A percentile compares a stretch with the other conserved stretches of the same genome.
These are phyloP conservation scores for Aplocera efformata DNA, from an alignment of 2,888 invertebrate genomes.

Conservation along the genomic window DNA sequence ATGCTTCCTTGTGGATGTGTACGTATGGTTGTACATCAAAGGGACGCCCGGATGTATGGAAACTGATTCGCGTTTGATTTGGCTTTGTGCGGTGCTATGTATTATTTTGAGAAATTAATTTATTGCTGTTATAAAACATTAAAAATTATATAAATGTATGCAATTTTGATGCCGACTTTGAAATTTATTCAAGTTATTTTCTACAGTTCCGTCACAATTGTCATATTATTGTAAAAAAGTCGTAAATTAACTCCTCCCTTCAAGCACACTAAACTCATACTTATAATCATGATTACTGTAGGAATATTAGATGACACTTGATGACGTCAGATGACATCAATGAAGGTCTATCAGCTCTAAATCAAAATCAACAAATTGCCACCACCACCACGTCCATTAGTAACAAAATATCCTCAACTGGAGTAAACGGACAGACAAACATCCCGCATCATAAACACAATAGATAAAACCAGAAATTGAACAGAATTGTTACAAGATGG, in stretches of 20 bases:
- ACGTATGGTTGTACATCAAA: conserved; percentile 31
- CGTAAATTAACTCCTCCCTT: conserved; percentile 1
- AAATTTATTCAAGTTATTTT: too few relatives aligned
- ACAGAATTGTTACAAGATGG: conserved; percentile 52
- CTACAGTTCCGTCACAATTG: too few relatives aligned
- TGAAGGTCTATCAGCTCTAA: conserved; percentile 16
- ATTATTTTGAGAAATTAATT: too few relatives aligned
- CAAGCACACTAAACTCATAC: not conserved
- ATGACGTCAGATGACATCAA: conserved; percentile 1
- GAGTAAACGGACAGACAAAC: conserved; percentile 56
- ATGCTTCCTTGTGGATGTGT: conserved; percentile 32
- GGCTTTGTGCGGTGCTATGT: conserved; percentile 1
- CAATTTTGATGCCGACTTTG: too few relatives aligned
- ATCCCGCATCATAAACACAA: conserved; percentile 64
- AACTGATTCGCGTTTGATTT: conserved; percentile 16
- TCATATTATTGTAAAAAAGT: too few relatives aligned
- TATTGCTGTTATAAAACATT: too few relatives aligned
- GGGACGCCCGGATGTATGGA: conserved; percentile 26
- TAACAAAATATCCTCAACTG: conserved; percentile 43
- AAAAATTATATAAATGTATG: too few relatives aligned
- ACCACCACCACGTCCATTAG: conserved; percentile 29
- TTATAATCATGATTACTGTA: too few relatives aligned
- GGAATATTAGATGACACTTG: too few relatives aligned
- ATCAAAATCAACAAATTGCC: conserved; percentile 28
- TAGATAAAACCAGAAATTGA: conserved; percentile 33